Evolutionary conservation across 2,888 invertebrate species (phyloP).

Genomic region (Pomacea canaliculata): DNA sequence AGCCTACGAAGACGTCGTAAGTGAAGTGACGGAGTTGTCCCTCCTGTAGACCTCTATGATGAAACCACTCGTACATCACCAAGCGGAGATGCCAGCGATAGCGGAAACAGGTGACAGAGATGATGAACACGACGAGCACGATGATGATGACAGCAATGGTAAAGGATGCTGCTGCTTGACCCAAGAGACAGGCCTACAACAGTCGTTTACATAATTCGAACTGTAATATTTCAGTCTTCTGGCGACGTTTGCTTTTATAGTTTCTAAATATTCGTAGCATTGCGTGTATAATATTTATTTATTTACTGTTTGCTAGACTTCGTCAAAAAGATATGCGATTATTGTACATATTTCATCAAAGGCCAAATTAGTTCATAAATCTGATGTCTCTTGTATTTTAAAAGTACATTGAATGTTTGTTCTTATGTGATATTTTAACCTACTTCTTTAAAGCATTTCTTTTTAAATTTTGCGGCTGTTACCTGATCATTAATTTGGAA

Average conservation of each 20-base stretch:
- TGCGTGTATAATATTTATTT: too few relatives aligned
- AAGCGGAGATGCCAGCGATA: constrained; percentile 75
- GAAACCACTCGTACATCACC: constrained; percentile 60
- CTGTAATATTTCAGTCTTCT: not conserved
- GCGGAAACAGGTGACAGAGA: constrained; percentile 67
- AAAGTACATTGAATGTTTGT: too few relatives aligned
- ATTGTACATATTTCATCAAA: too few relatives aligned
- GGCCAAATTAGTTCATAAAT: too few relatives aligned
- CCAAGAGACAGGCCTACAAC: constrained; percentile 30
- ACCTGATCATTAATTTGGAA: too few relatives aligned
- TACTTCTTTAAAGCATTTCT: too few relatives aligned
- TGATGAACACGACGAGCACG: constrained; percentile 33
- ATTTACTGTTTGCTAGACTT: too few relatives aligned
- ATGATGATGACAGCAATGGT: constrained; percentile 26
- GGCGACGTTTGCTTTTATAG: too few relatives aligned
- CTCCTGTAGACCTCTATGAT: not conserved
- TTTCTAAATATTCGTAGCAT: too few relatives aligned
- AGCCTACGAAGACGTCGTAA: constrained; percentile 81
- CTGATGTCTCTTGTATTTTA: too few relatives aligned
- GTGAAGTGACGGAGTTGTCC: constrained; percentile 48
- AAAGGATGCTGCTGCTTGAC: constrained; percentile 13
- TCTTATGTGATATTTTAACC: too few relatives aligned
- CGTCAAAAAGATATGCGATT: not conserved
- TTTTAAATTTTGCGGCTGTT: too few relatives aligned
- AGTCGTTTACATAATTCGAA: not conserved